Evolutionary conservation across 2,797 vertebrate species (phyloP), one percentile per base, ranked within the genome.

Genomic region (Lepus townsendii): DNA sequence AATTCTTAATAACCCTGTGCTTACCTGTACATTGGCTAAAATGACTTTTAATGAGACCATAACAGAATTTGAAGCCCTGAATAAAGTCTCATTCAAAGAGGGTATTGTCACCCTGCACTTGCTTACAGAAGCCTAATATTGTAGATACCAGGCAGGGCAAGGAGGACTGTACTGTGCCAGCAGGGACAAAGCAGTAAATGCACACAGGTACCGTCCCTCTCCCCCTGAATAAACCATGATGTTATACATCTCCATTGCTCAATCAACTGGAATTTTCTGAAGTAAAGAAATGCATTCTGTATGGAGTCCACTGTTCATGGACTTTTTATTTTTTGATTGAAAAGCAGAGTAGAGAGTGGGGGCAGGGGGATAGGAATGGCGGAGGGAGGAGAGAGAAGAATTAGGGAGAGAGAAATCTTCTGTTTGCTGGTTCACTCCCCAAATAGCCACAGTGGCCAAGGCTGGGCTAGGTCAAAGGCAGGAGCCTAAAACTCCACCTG

Each of bases 221-320:
- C 94, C 92, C 97, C 97, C 97, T 97, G 97, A 95, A 98, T 98
- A 98, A 98, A 98, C 98, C 98, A 99, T 99, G 99, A 42, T 42
- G 42, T 99, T 99, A 99, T 99, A 99, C 99, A 98, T 99, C 98
- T 99, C 98, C 99, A 99, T 99, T 99, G 99, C 99, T 99, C 99
- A 98, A 42, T 98, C 99, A 99, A 98, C 98, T 98, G 98, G 98
- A 98, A 42, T 42, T 98, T 99, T 99, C 98, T 98, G 99, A 98
- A 98, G 98, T 98, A 99, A 98, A 99, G 98, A 99, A 98, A 96
- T 98, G 98, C 98, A 98, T 98, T 98, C 99, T 98, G 98, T 98
- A 98, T 98, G 98, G 98, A 98, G 97, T 98, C 98, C 98, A 65
- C 95, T 97, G 97, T 97, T 98, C 98, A 98, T 98, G 98, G 98